These are phyloP conservation scores for Hipposideros armiger DNA, from an alignment of 2,113 vertebrate species.

Conservation along the genomic window DNA sequence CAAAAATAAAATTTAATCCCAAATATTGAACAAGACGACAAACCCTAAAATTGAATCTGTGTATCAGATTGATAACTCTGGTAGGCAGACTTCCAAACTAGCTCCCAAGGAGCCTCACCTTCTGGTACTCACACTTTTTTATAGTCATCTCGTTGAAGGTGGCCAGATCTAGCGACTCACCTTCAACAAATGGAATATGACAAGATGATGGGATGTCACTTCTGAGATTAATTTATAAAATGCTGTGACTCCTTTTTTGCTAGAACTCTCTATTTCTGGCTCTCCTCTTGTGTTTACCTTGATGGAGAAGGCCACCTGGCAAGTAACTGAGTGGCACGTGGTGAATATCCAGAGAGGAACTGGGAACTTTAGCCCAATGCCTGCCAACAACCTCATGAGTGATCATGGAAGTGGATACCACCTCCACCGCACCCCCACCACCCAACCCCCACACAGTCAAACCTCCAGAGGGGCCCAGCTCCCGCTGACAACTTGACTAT, in stretches of 20 bases:
- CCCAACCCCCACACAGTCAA: too few species aligned
- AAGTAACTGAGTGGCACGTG: neutral
- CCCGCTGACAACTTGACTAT: neutral
- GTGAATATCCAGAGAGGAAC: neutral
- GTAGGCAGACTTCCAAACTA: too few species aligned
- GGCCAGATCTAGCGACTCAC: accelerated
- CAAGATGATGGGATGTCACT: too few species aligned
- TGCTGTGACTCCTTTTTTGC: neutral
- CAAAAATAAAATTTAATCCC: neutral
- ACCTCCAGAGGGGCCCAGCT: neutral
- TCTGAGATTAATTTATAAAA: neutral
- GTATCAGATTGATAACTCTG: neutral
- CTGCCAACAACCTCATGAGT: accelerated
- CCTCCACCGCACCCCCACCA: too few species aligned
- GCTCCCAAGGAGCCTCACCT: too few species aligned
- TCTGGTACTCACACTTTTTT: accelerated
- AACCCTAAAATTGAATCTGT: neutral
- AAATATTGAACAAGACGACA: neutral
- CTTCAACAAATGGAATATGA: neutral
- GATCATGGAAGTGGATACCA: neutral
- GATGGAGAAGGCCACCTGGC: neutral
- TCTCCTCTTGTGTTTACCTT: neutral
- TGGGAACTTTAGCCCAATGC: neutral
- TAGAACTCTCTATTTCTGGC: neutral
- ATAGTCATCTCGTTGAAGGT: accelerated